phyloP scores from a whole-genome alignment of 23 tunicate genomes.

The Clavelina lepadiformis region DNA sequence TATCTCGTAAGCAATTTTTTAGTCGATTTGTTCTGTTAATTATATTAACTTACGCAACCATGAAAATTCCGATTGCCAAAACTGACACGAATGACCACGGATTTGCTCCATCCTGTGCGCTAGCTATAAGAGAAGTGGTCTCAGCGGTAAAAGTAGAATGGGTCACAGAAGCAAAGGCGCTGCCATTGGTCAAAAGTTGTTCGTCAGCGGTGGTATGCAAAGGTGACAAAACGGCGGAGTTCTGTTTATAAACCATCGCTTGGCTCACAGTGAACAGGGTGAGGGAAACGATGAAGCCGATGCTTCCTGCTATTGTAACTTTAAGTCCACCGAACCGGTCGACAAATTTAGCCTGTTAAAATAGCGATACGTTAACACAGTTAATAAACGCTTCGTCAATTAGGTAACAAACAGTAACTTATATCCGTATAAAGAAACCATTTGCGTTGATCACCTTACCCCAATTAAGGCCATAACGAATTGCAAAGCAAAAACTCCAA shows the following conservation, averaged over 20 bases:
- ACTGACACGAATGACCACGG: constrained; percentile 1
- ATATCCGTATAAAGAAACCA: constrained; percentile 1
- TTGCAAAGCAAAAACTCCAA: constrained; percentile 44
- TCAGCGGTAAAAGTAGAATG: no score
- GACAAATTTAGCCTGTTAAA: constrained; percentile 21
- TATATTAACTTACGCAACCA: constrained; percentile 37
- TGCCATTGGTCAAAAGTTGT: no score
- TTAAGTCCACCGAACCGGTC: constrained; percentile 25
- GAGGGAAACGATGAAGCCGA: constrained; percentile 9
- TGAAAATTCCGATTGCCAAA: constrained; percentile 28
- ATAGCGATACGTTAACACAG: no score
- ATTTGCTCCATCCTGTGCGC: neutral
- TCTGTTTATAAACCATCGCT: no score
- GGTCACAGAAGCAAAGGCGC: no score
- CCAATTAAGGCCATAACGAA: constrained; percentile 39
- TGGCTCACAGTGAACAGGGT: constrained; percentile 32
- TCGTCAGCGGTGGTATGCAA: no score
- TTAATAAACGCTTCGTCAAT: no score
- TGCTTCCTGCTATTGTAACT: constrained; percentile 7
- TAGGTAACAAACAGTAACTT: no score
- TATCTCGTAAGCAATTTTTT: neutral
- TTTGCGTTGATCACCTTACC: constrained; percentile 9
- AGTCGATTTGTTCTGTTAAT: no score
- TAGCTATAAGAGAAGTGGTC: no score
- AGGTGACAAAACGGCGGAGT: no score